phyloP scores from a whole-genome alignment of 2,113 vertebrate species.

The Onychostruthus taczanowskii region DNA sequence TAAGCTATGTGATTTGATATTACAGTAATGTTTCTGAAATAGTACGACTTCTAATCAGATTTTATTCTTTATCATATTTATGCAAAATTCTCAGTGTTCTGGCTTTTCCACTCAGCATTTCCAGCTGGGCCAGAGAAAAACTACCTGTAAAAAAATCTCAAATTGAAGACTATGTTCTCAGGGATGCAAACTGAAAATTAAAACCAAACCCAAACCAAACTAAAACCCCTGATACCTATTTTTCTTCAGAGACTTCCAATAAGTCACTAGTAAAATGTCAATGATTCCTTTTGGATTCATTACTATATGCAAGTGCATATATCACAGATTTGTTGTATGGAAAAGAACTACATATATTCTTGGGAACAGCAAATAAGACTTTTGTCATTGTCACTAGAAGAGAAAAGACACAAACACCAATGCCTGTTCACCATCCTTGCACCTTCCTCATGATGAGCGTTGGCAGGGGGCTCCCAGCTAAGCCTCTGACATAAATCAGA shows the following conservation, averaged over 20 bases:
- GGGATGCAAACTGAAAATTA: background rate
- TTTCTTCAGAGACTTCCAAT: constrained; percentile 25
- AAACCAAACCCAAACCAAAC: background rate
- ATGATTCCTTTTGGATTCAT: constrained; percentile 24
- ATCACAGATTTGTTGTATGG: constrained; percentile 11
- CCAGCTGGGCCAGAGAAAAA: background rate
- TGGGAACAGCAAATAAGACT: background rate
- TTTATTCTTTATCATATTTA: background rate
- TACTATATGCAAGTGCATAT: background rate
- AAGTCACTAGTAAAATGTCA: constrained; percentile 41
- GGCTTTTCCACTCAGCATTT: background rate
- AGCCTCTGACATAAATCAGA: constrained; percentile 4
- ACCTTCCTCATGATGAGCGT: background rate
- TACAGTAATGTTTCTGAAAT: background rate
- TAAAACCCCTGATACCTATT: background rate
- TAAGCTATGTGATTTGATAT: background rate
- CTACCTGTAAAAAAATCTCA: background rate
- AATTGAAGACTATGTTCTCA: background rate
- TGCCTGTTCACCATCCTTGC: background rate
- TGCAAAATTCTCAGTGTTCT: background rate
- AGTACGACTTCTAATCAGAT: background rate
- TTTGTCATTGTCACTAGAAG: constrained; percentile 12
- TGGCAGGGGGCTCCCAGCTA: background rate
- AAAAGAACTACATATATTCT: constrained; percentile 2
- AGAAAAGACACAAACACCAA: background rate